Evolutionary conservation across 2,888 invertebrate genomes (phyloP).

Genomic region (Tholera decimalis): DNA sequence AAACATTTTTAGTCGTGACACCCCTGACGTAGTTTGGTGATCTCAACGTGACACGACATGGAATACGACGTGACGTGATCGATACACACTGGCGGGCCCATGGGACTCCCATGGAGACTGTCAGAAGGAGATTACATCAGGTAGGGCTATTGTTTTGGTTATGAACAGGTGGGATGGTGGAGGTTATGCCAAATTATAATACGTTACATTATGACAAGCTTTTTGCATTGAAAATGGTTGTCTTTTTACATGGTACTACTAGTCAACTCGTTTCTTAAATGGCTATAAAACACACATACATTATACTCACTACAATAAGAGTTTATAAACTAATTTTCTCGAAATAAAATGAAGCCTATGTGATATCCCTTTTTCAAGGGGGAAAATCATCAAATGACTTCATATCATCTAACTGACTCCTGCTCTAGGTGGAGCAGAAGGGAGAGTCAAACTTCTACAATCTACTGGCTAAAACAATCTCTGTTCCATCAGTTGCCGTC

Average conservation of each 20-base stretch:
- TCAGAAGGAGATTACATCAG: constrained; percentile 47
- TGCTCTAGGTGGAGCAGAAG: too few species aligned
- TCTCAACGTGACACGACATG: constrained; percentile 37
- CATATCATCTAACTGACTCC: too few species aligned
- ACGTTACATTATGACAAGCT: not conserved
- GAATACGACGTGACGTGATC: constrained; percentile 53
- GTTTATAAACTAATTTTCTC: not conserved
- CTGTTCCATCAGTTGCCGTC: too few species aligned
- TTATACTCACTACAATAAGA: not conserved
- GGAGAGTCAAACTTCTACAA: too few species aligned
- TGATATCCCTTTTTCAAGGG: too few species aligned
- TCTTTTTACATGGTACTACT: not conserved
- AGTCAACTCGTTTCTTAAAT: not conserved
- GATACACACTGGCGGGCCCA: constrained; percentile 40
- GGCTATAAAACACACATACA: not conserved
- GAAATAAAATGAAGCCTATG: too few species aligned
- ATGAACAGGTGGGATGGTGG: constrained; percentile 3
- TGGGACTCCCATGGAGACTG: constrained; percentile 20
- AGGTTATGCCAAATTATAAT: too few species aligned
- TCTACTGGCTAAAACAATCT: too few species aligned
- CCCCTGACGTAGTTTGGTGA: constrained; percentile 36
- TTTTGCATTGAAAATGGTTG: not conserved
- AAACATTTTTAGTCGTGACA: constrained; percentile 7
- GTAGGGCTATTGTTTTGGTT: constrained; percentile 36
- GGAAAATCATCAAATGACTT: too few species aligned